phyloP scores from a whole-genome alignment of 2,113 vertebrate species.

The Vulpes ferrilata region DNA sequence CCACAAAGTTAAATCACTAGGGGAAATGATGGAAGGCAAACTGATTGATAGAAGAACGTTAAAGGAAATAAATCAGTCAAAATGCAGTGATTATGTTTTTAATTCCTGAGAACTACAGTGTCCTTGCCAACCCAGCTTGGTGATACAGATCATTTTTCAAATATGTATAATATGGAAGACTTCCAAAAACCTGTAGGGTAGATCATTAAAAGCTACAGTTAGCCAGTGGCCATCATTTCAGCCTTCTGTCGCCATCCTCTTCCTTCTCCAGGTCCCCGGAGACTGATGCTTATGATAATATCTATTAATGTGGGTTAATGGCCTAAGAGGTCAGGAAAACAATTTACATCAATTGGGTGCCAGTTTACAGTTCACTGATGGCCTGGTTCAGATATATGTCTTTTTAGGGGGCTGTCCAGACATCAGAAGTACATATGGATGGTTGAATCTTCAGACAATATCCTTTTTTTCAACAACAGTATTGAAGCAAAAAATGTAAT shows the following conservation, averaged over 20 bases:
- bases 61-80: slow-evolving; percentile 29
- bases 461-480: background rate
- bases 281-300: background rate
- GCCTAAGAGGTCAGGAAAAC: background rate
- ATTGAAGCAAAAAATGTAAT: background rate
- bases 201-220: background rate
- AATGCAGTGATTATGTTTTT: background rate
- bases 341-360: background rate
- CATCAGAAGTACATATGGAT: background rate
- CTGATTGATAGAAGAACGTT: background rate
- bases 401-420: background rate
- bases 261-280: background rate
- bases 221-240: background rate
- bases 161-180: background rate
- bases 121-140: background rate
- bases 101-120: background rate
- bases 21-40: slow-evolving; percentile 18
- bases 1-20: background rate
- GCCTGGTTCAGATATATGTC: background rate
- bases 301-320: background rate
- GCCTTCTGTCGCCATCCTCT: background rate
- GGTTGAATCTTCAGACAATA: background rate
- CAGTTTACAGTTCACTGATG: background rate
- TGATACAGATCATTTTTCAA: background rate
- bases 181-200: background rate